Evolutionary conservation across 2,888 invertebrate species (phyloP), one percentile per base, ranked within the genome.

Genomic region (Lordiphosa andalusiaca): DNA sequence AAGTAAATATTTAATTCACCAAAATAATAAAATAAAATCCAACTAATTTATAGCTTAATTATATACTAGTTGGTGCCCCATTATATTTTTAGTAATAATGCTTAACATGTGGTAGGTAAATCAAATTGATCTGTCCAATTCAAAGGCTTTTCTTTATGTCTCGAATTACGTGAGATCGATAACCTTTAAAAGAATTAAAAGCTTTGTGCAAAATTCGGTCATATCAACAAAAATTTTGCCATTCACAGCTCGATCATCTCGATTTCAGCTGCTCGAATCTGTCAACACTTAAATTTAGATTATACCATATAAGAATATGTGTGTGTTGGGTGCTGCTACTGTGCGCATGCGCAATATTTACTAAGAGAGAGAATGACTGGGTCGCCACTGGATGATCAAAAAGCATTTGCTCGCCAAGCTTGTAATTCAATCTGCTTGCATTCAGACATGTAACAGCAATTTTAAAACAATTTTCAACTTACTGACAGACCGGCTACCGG

Each of bases 391-490:
- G 61, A 61, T 72, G 69, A 71, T 71, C 72, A 68, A 69, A 72
- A 64, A 59, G 65, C 71, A 71, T 70, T 77, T 77, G 72, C 62
- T 60, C 69, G 68, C 71, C 70, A 74, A 77, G 73, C 80, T 85
- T 87, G 86, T 86, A 86, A 85, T 87, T 78, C 87, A 86, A 86
- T 84, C 86, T 77, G 76, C 85, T 86, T 85, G 83, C 87, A 87
- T 87, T 87, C 86, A 87, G 86, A 87, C 86, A 87, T 87, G 86
- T 86, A 85, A 83, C 85, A 82, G 87, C 87, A 87, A 87, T 87
- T 87, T 87, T 86, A 87, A 87, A 87, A 87, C 86, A 87, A 87
- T 87, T 87, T 87, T 87, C 87, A 87, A 87, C 77, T 87, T 87
- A 85, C 87, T 87, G 86, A 86, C 86, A 87, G 87, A 85, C 84